Percentiles rank a stretch among this genome's conserved stretches.
phyloP scores from a whole-genome alignment of 2,888 invertebrate genomes.

The Drosophila fulvimacula region DNA sequence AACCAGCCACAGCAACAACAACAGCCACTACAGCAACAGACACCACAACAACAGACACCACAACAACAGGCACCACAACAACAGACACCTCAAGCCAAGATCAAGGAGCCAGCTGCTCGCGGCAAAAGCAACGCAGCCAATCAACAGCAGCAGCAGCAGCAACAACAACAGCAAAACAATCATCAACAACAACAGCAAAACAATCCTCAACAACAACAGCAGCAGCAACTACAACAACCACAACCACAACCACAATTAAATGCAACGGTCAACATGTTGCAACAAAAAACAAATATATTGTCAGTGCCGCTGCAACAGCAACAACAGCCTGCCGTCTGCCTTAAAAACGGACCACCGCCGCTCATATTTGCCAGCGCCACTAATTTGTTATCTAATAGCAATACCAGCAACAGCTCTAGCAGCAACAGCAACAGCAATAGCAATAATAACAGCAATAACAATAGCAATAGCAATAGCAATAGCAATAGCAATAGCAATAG shows the following conservation, averaged over 20 bases:
- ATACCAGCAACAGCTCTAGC: constrained; percentile 44
- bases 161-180: constrained; percentile 34
- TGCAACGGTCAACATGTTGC: constrained; percentile 45
- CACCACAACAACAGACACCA: constrained; percentile 15
- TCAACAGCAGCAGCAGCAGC: constrained; percentile 37
- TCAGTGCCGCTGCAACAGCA: constrained; percentile 49
- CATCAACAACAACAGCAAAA: constrained; percentile 31
- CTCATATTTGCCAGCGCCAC: constrained; percentile 68
- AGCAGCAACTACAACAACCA: constrained; percentile 36
- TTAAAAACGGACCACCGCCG: constrained; percentile 75
- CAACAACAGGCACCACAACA: constrained; percentile 11
- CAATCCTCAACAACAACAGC: constrained; percentile 38
- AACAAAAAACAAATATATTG: constrained; percentile 55
- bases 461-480: constrained; percentile 25
- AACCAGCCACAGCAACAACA: constrained; percentile 39
- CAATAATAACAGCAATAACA: constrained; percentile 34
- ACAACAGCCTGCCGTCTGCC: constrained; percentile 18
- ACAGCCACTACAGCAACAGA: too few relatives aligned
- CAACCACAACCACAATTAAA: constrained; percentile 40
- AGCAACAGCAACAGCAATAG: constrained; percentile 32
- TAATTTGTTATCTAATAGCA: constrained; percentile 57
- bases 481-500: constrained; percentile 36
- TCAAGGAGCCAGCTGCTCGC: constrained; percentile 45
- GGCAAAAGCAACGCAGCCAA: constrained; percentile 33
- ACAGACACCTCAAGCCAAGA: constrained; percentile 31